phyloP scores from a whole-genome alignment of 1,140 invertebrate species.

The Sweltsa coloradensis region DNA sequence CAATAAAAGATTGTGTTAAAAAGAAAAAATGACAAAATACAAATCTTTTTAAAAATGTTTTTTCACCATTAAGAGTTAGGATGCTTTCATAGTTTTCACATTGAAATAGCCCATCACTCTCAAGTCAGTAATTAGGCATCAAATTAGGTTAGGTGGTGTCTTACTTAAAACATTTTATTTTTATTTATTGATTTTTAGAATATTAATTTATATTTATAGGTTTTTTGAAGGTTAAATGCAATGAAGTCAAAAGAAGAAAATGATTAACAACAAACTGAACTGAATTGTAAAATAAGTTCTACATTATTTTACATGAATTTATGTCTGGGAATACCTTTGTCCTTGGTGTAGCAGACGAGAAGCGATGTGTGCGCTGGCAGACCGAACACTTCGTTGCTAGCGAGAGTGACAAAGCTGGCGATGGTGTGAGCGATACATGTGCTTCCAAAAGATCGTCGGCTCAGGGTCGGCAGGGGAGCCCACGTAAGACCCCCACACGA shows the following conservation, averaged over 20 bases:
- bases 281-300: not conserved
- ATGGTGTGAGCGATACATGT: constrained; percentile 39
- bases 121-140: too few relatives aligned
- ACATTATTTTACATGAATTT: not conserved
- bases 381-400: constrained; percentile 60
- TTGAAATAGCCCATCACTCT: too few relatives aligned
- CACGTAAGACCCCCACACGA: constrained; percentile 73
- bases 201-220: not conserved
- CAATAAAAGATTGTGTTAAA: too few relatives aligned
- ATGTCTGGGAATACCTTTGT: constrained; percentile 35
- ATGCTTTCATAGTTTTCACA: too few relatives aligned
- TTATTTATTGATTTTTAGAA: not conserved
- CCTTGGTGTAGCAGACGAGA: constrained; percentile 46
- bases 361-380: constrained; percentile 45
- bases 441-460: constrained; percentile 44
- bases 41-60: too few relatives aligned
- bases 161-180: too few relatives aligned
- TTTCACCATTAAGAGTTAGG: too few relatives aligned
- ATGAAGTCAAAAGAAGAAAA: not conserved
- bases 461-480: constrained; percentile 57
- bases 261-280: not conserved
- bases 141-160: too few relatives aligned
- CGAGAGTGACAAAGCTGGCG: constrained; percentile 45
- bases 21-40: too few relatives aligned
- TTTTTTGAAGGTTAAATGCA: not conserved